Evolutionary conservation across 2,113 vertebrate species (phyloP), one percentile per base, ranked within the genome.

Genomic region (Beaufortia kweichowensis): DNA sequence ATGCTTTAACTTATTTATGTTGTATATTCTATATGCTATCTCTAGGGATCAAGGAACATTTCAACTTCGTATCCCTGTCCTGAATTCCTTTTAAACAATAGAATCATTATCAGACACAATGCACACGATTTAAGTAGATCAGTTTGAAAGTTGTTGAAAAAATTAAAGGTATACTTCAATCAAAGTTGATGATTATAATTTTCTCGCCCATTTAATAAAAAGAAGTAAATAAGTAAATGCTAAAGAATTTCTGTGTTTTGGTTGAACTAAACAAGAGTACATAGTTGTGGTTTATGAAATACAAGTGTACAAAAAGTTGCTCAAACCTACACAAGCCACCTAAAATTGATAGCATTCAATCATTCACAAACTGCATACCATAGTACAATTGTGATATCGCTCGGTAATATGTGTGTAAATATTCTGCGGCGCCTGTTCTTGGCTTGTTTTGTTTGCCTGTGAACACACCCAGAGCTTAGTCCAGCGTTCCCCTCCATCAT

Each of bases 401-500:
- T 17, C 63, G 53, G 10, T 26, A 14, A 65, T 72, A 24, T 57
- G 46, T 50, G 56, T 65, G 43, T 69, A 76, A 67, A 78, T 55
- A 53, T 68, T 70, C 24, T 14, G n/a, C 6, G 56, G 56, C 12
- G 75, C 50, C 57, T 81, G 84, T 86, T 67, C 85, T 74, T 72
- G 78, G 87, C 84, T 79, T 79, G 69, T 87, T 86, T 81, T 78
- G 66, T 0, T 3, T 64, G 71, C 78, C 65, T 86, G 86, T 74
- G 84, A 82, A 84, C 86, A 81, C 76, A 33, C 79, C 84, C 74
- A 75, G 11, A 67, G 9, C 46, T 64, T 53, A 75, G 39, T 59
- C 60, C 62, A 78, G 46, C 59, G 31, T 55, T 75, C 60, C n/a
- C 46, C 68, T 65, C 85, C 31, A 75, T 87, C 86, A 86, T 84